Conservation (phyloP, 2,797 vertebrate species). For the Euphonia xanthogaster region DNA sequence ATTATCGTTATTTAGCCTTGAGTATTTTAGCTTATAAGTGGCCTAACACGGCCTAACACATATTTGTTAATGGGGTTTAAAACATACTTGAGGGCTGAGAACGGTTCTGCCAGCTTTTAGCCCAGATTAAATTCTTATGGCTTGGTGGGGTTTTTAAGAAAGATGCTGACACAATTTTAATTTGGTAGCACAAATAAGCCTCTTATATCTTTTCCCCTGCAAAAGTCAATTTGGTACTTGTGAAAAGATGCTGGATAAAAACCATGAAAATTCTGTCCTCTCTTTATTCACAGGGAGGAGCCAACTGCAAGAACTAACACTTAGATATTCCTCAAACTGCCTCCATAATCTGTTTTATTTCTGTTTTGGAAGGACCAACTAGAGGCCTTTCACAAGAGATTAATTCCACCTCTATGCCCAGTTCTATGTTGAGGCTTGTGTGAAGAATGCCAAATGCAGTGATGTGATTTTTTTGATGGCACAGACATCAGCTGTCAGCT, state of each 20-base stretch:
- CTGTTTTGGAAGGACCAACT: constrained; percentile 1
- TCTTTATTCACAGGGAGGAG: neutral
- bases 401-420: constrained; percentile 41
- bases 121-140: constrained; percentile 38
- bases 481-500: constrained; percentile 20
- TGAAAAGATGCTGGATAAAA: constrained; percentile 38
- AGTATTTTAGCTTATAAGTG: constrained; percentile 36
- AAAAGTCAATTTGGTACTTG: constrained; percentile 7
- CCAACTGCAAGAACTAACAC: neutral
- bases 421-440: neutral
- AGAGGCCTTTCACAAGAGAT: constrained; percentile 13
- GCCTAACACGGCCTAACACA: neutral
- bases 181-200: constrained; percentile 5
- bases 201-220: neutral
- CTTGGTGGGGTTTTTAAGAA: neutral
- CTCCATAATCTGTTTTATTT: constrained; percentile 19
- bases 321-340: neutral
- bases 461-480: constrained; percentile 10
- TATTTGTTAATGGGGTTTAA: constrained; percentile 34
- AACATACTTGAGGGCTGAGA: constrained; percentile 19
- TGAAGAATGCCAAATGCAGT: constrained; percentile 35
- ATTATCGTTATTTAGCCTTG: constrained; percentile 51
- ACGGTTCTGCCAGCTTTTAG: neutral
- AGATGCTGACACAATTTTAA: neutral
- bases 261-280: neutral